Evolutionary conservation across 2,797 vertebrate species (phyloP).

Genomic region (Serranus cabrilla): DNA sequence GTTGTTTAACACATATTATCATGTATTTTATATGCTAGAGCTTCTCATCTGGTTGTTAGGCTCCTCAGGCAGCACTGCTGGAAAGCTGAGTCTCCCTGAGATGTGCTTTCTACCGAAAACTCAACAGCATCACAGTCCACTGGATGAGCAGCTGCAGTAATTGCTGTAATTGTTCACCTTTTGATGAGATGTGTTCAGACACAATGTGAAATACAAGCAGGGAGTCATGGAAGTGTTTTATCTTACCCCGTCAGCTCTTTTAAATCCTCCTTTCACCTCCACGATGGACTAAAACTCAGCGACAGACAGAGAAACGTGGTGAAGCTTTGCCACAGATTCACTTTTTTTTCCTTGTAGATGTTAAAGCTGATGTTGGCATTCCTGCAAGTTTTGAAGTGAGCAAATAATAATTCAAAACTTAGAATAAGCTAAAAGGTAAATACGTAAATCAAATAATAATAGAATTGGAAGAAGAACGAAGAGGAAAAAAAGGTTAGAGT

Average conservation of each 20-base stretch:
- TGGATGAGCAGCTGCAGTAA: conserved; percentile 68
- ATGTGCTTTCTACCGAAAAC: conserved; percentile 50
- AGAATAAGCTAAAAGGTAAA: too few species aligned
- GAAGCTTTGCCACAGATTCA: background rate
- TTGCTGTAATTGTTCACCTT: conserved; percentile 72
- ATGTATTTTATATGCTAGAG: background rate
- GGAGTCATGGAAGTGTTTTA: conserved; percentile 44
- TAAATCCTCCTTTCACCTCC: conserved; percentile 38
- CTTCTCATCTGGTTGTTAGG: conserved; percentile 3
- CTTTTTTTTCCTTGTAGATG: conserved; percentile 7
- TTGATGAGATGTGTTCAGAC: conserved; percentile 68
- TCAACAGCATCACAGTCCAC: conserved; percentile 21
- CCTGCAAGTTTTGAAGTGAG: too few species aligned
- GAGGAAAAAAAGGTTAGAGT: too few species aligned
- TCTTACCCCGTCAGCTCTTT: conserved; percentile 22
- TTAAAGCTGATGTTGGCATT: too few species aligned
- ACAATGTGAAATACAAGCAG: conserved; percentile 52
- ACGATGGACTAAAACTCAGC: conserved; percentile 14
- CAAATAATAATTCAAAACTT: too few species aligned
- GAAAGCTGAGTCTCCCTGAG: conserved; percentile 23
- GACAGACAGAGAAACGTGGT: conserved; percentile 25
- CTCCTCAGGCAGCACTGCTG: conserved; percentile 24
- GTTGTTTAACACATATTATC: background rate
- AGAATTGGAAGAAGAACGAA: too few species aligned
- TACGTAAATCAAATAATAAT: too few species aligned